These are phyloP conservation scores for Sebastes baramenuke DNA, from an alignment of 2,797 vertebrate genomes.

Conservation along the genomic window DNA sequence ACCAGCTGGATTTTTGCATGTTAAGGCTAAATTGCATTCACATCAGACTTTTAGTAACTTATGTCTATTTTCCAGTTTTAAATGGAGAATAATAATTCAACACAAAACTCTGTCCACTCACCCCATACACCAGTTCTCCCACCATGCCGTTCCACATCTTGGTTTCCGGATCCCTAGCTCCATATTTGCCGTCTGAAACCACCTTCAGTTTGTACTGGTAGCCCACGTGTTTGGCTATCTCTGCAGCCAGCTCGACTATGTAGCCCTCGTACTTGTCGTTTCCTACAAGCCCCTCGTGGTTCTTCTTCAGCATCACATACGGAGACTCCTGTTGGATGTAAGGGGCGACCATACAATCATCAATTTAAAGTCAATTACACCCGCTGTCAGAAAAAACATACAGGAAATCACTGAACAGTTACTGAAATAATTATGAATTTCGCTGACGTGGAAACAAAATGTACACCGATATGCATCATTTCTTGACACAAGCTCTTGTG, in stretches of 20 bases:
- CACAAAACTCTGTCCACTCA: constrained; percentile 77
- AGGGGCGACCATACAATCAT: neutral
- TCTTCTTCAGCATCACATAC: constrained; percentile 99
- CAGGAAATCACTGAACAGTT: neutral
- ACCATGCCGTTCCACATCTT: constrained; percentile 99
- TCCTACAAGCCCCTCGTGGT: constrained; percentile 91
- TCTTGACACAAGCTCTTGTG: neutral
- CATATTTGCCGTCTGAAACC: constrained; percentile 95
- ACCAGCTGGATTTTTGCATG: too few species aligned
- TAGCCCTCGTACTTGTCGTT: constrained; percentile 98
- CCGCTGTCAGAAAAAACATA: neutral
- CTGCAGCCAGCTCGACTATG: constrained; percentile 95
- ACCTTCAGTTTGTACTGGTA: constrained; percentile 97
- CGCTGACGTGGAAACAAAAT: neutral
- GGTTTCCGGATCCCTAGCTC: constrained; percentile 92
- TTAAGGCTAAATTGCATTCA: neutral
- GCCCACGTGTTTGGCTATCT: constrained; percentile 97
- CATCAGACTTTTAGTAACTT: neutral
- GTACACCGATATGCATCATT: neutral
- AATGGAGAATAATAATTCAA: neutral
- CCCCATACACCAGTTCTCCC: constrained; percentile 97
- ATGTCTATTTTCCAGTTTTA: neutral
- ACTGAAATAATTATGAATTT: neutral
- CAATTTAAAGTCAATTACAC: neutral
- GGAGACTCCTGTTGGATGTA: constrained; percentile 89